Base-by-base conservation (phyloP, 2,797 vertebrate genomes). In the Molossus molossus region DNA sequence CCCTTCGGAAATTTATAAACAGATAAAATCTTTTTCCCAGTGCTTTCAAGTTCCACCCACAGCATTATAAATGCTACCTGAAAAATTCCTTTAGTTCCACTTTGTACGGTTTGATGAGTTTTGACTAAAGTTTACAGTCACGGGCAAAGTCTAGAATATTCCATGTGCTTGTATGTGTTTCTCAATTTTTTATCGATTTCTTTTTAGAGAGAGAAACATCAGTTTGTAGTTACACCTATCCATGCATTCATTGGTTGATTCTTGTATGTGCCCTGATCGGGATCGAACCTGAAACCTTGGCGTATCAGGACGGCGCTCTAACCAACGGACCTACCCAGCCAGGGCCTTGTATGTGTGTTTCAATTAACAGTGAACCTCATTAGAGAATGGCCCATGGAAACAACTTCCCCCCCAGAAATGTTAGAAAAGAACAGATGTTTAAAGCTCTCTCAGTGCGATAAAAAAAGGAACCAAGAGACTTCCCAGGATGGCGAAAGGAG, bases 381-480 rank as follows among this genome's bases (percentile, higher is more conserved):
- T 10, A 50, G 55, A 81, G 13, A 62, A 60, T 0, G 1, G 69
- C 18, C 12, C 0, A 0, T 14, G 84, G 60, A 55, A 64, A 60
- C 4, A 33, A 50, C 21, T 14, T 29, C 5, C 37, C 48, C 48
- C 76, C 48, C 10, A 60, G 79, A 55, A 65, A 62, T 0, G 13
- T 79, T 6, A 29, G 1, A 64, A 40, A 37, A 33, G 58, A 76
- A 9, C 0, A 14, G 37, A 6, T 6, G 27, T 17, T 12, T 20
- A 57, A n/a, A n/a, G 55, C 83, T 92, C 29, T 21, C 23, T 13
- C 0, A 2, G 13, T 20, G 37, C 58, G 21, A 2, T 1, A 27
- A 53, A 48, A 27, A 57, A 29, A 25, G 9, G 69, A 13, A 13
- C 21, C 13, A 3, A 0, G 1, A 1, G 12, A n/a, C n/a, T 45